Evolutionary conservation across 2,113 vertebrate genomes (phyloP), one percentile per base, ranked within the genome.

Genomic region (Balaenoptera acutorostrata): DNA sequence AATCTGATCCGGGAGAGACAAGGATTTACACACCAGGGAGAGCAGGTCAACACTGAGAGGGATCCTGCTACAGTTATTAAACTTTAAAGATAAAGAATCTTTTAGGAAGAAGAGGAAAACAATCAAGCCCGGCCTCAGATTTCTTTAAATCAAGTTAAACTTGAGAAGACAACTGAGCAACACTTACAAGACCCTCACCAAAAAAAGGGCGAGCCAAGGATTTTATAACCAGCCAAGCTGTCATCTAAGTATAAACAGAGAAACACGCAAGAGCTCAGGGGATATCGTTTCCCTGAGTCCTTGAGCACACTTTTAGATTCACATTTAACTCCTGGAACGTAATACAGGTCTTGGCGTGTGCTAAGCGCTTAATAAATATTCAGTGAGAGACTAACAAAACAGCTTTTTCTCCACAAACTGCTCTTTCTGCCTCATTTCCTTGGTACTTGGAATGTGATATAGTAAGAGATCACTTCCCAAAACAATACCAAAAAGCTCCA

Each of bases 391-490:
- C n/a, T 17, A 72, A 88, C 20, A 14, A 36, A 93, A 87, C 55
- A 61, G 25, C 7, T 11, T 90, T 44, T n/a, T 4, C 1, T 17
- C 59, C 52, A 77, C 27, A 66, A 39, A 82, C 4, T 1, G 3
- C 25, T 29, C 36, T 41, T 46, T 75, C 18, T 29, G 57, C 20
- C 36, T 69, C 29, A 59, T 55, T 27, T 82, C 31, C 49, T 80
- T 39, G 39, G 87, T n/a, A 46, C 6, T 63, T 41, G 36, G n/a
- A 57, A 80, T 3, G 31, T 9, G 44, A 66, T 25, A n/a, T 0
- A 15, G 29, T 31, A 90, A 39, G 64, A 93, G 92, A 94, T 29
- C 27, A 61, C 52, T 93, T 94, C 29, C 6, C 44, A 33, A 85
- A 85, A 49, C 52, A 92, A 78, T 46, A 71, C 7, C 20, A 15